Percentiles rank a stretch among this genome's conserved stretches.
These are phyloP conservation scores for Electrona antarctica DNA, from an alignment of 2,113 vertebrate species.

Conservation along the genomic window DNA sequence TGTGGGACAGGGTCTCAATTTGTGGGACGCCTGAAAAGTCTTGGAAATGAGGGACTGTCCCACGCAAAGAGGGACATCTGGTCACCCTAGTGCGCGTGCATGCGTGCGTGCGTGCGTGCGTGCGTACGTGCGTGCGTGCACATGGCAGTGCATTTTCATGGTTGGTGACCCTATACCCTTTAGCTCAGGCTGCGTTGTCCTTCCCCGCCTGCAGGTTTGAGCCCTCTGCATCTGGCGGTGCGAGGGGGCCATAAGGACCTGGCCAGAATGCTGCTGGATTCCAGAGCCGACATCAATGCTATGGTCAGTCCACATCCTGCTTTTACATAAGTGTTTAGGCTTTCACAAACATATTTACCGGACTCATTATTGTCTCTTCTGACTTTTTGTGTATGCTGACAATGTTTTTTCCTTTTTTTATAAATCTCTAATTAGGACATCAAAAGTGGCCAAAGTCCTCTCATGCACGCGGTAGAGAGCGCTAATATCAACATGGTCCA, in stretches of 20 bases:
- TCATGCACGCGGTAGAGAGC: conserved; percentile 88
- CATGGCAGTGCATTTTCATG: background rate
- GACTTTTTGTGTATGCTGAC: conserved; percentile 19
- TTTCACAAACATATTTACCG: conserved; percentile 22
- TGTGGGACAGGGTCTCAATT: too few species aligned
- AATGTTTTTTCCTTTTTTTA: conserved; percentile 8
- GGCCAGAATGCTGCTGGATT: conserved; percentile 77
- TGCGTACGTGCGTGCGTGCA: background rate
- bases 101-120: too few species aligned
- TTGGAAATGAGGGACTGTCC: too few species aligned
- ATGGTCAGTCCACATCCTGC: conserved; percentile 77
- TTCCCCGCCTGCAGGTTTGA: conserved; percentile 76
- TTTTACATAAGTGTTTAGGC: conserved; percentile 24
- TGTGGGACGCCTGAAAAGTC: too few species aligned
- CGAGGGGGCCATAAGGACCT: conserved; percentile 72
- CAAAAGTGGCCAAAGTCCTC: conserved; percentile 88
- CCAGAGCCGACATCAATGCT: conserved; percentile 84
- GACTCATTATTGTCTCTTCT: conserved; percentile 7
- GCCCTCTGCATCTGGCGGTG: conserved; percentile 85
- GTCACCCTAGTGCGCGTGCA: too few species aligned
- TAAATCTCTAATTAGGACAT: conserved; percentile 77
- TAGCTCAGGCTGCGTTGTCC: too few species aligned
- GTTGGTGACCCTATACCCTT: background rate
- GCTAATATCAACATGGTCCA: conserved; percentile 83
- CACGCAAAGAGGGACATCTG: too few species aligned